Base-by-base conservation (phyloP, 2,888 invertebrate species). In the Tricholauxania praeusta region DNA sequence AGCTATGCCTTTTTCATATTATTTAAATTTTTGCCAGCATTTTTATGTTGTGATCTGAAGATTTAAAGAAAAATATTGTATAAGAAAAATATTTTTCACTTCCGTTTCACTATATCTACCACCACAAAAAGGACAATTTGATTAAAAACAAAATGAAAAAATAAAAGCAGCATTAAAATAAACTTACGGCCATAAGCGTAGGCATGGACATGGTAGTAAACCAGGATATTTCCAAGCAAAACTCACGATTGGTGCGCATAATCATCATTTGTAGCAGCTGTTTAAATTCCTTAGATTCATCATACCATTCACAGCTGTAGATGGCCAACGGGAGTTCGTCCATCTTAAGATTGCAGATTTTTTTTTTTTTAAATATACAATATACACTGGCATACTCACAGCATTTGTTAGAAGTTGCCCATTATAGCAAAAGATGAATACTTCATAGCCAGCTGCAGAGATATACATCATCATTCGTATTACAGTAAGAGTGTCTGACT, bases 391-490 rank as follows among this genome's bases (percentile, higher is more conserved):
- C 1, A 15, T 49, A 39, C 39, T 10, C 59, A 75, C 76, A 55
- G 75, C 77, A 63, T 28, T 75, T 10, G 70, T 73, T n/a, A 84
- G 74, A 49, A 76, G 75, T 71, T 86, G 85, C 1, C 84, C 84
- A 74, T 85, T 85, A 48, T 80, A 80, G 65, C 84, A 85, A 72
- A 80, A 85, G 72, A 84, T 79, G 39, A 81, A 74, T 39, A 85
- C 79, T 78, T 84, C 80, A 74, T 78, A 82, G 32, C 80, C 79
- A 17, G 80, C 75, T 12, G 85, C 83, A 5, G 78, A 57, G 19
- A 85, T 72, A 70, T 82, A 85, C 76, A 83, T 77, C 3, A 82
- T n/a, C 85, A 83, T 86, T 47, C 83, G 80, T n/a, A 84, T 19
- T 14, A 79, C 62, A 6, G 76, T 81, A 7, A 73, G 67, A 49